Conservation (phyloP, 1,140 invertebrate species). For the Mya arenaria region DNA sequence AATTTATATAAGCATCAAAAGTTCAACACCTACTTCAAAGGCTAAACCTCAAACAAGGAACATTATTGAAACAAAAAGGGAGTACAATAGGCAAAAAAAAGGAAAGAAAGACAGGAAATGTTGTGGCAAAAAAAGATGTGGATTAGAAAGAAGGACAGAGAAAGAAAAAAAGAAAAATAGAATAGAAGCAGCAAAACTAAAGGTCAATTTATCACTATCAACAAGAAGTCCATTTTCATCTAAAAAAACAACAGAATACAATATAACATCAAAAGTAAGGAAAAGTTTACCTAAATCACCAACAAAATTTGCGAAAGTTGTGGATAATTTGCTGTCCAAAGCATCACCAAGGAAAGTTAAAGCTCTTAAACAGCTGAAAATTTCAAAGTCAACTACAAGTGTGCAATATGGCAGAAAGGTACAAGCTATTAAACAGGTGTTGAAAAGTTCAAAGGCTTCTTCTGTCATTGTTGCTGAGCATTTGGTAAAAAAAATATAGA, state of each 20-base stretch:
- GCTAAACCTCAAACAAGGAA: conserved; percentile 29
- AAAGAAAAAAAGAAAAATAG: conserved; percentile 16
- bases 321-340: conserved; percentile 35
- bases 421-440: conserved; percentile 31
- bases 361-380: conserved; percentile 14
- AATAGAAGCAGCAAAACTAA: conserved; percentile 21
- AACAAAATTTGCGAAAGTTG: conserved; percentile 38
- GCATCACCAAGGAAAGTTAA: conserved; percentile 40
- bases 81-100: conserved; percentile 28
- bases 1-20: no score
- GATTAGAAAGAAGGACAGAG: conserved; percentile 24
- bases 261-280: conserved; percentile 37
- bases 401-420: no score
- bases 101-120: conserved; percentile 17
- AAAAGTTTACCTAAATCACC: conserved; percentile 36
- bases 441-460: conserved; percentile 38
- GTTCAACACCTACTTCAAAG: no score
- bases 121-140: conserved; percentile 21
- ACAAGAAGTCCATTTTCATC: no score
- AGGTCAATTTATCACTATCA: no score
- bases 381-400: background rate
- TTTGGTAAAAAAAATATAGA: conserved; percentile 35
- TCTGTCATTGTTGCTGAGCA: conserved; percentile 21
- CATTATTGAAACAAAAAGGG: conserved; percentile 21
- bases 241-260: conserved; percentile 23